Evolutionary conservation across 1,140 invertebrate species (phyloP), one percentile per base, ranked within the genome.

Genomic region (Orchesella cincta): DNA sequence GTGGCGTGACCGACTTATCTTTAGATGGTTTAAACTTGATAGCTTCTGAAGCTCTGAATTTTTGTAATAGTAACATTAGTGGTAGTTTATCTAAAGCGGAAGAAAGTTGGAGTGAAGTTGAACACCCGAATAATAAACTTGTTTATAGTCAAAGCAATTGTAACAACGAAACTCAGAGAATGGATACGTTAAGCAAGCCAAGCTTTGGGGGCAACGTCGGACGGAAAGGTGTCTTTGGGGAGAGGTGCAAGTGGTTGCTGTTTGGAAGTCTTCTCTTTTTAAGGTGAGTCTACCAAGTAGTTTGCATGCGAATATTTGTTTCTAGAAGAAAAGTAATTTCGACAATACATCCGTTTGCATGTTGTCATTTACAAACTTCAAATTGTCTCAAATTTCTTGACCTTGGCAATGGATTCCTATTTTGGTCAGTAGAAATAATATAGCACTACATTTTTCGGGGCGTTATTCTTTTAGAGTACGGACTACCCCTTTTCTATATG

Each of bases 281-380:
- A 67, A 64, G 74, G 74, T 75, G 46, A 75, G 54, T n/a, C 57
- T 67, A 67, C 23, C 20, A 46, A 46, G 39, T 20, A 46, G 8
- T 46, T 20, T 12, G 8, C 20, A 46, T 46, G 8, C 8, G 8
- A 46, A 46, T 46, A 12, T 8, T 12, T 46, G 20, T 46, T 20
- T 20, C 8, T 46, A 20, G 20, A 46, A 20, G 8, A 46, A 46
- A 12, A 46, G 20, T 12, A 20, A 46, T 20, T 8, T 46, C 39
- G 39, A 20, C 39, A 20, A 20, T 12, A 46, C 39, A 12, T 8
- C 39, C 8, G 8, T 46, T 46, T 46, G 20, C 20, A 20, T 46
- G n/a, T n/a, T n/a, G n/a, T 46, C 39, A 46, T 46, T 12, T 46
- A 20, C 39, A 46, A 46, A n/a, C n/a, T 46, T 46, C 39, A 8